Conservation (phyloP, 2,113 vertebrate genomes). For the Eulacestoma nigropectus region DNA sequence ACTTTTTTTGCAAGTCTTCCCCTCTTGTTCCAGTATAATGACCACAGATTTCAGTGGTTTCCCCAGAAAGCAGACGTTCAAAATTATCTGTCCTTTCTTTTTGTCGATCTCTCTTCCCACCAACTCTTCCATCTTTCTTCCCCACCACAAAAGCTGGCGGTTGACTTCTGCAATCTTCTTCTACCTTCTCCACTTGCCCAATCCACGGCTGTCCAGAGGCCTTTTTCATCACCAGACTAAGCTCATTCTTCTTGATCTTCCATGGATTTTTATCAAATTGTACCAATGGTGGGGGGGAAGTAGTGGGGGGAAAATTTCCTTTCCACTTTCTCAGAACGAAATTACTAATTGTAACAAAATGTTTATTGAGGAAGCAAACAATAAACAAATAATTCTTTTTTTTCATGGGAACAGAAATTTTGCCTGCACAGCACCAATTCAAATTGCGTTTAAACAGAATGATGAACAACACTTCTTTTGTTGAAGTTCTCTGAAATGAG, state of each 20-base stretch:
- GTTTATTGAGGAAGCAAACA: background rate
- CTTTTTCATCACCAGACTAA: background rate
- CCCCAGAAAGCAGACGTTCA: background rate
- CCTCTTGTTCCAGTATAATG: background rate
- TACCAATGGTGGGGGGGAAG: background rate
- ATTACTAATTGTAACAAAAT: background rate
- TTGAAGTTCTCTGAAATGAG: background rate
- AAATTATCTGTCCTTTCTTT: background rate
- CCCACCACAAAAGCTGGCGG: background rate
- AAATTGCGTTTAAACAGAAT: background rate
- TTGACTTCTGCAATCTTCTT: background rate
- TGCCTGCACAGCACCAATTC: background rate
- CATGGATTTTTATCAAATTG: background rate
- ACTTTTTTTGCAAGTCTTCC: background rate
- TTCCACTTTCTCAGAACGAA: background rate
- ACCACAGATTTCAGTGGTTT: background rate
- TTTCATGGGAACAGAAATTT: background rate
- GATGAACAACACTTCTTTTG: background rate
- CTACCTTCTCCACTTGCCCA: background rate
- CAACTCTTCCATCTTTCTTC: background rate
- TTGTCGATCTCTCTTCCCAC: background rate
- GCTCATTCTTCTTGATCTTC: background rate
- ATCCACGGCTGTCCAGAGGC: background rate
- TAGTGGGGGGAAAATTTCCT: background rate
- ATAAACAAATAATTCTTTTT: background rate